Percentiles rank a stretch among this genome's conserved stretches.
Evolutionary conservation across 37 sponge, comb jelly and placozoan species (phyloP).

Genomic region (Bolinopsis microptera): DNA sequence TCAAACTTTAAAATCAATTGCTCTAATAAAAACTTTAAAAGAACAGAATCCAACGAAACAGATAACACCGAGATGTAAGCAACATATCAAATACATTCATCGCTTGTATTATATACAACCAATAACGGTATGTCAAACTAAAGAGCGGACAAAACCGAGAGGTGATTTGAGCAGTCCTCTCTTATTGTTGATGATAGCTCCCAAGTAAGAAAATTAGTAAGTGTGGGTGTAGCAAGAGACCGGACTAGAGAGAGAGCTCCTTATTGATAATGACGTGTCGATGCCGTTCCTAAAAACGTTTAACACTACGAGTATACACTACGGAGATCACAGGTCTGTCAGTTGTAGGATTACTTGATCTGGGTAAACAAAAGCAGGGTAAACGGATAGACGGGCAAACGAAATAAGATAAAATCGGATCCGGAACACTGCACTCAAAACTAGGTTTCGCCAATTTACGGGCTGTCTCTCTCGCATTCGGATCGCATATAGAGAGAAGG

Average conservation of each 20-base stretch:
- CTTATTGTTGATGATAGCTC: not conserved
- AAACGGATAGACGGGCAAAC: no score
- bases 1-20: no score
- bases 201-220: not conserved
- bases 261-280: not conserved
- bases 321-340: no score
- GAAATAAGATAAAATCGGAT: no score
- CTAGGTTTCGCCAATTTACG: no score
- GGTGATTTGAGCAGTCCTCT: not conserved
- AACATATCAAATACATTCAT: no score
- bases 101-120: not conserved
- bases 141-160: not conserved
- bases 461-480: not conserved
- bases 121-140: not conserved
- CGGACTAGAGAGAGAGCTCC: not conserved
- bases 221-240: not conserved
- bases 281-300: not conserved
- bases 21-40: no score
- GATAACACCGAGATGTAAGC: no score
- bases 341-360: no score
- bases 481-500: slow-evolving; percentile 6
- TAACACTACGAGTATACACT: not conserved
- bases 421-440: no score
- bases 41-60: no score
- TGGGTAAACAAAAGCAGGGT: no score